Conservation (phyloP, 2,113 vertebrate genomes). For the Calidris pugnax region DNA sequence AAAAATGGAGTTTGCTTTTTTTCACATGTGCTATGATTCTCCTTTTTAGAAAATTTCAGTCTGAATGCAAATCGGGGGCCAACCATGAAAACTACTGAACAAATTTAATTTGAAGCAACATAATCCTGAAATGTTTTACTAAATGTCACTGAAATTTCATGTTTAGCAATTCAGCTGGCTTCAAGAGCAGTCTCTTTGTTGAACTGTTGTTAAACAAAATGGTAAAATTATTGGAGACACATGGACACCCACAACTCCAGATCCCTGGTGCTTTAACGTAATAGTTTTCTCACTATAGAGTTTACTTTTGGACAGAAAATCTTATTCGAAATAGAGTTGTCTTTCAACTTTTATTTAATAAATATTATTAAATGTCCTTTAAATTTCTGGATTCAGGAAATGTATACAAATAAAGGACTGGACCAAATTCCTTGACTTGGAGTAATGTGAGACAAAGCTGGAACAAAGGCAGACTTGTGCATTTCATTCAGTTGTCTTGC, state of each 20-base stretch:
- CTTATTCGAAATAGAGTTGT: neutral
- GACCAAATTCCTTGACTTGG: neutral
- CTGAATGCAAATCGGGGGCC: slow-evolving; percentile 13
- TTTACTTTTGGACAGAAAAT: neutral
- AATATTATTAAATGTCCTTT: slow-evolving; percentile 10
- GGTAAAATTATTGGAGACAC: slow-evolving; percentile 32
- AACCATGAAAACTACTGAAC: slow-evolving; percentile 12
- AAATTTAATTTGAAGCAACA: slow-evolving; percentile 34
- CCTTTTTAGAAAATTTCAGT: slow-evolving; percentile 10
- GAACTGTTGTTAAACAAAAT: slow-evolving; percentile 44
- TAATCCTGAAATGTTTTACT: slow-evolving; percentile 17
- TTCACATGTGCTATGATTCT: neutral
- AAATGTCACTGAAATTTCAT: slow-evolving; percentile 52
- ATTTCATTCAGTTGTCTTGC: slow-evolving; percentile 51
- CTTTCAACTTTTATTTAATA: slow-evolving; percentile 43
- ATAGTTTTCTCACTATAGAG: neutral
- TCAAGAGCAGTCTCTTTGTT: neutral
- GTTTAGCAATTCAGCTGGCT: slow-evolving; percentile 7
- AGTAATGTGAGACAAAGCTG: slow-evolving; percentile 16
- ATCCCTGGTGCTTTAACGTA: neutral
- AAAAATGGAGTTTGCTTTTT: slow-evolving; percentile 5
- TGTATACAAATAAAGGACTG: neutral
- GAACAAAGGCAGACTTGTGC: slow-evolving; percentile 63
- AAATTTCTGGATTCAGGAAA: neutral
- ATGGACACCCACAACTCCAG: slow-evolving; percentile 38